Conservation (phyloP, 2,888 invertebrate species). For the Selenia dentaria region DNA sequence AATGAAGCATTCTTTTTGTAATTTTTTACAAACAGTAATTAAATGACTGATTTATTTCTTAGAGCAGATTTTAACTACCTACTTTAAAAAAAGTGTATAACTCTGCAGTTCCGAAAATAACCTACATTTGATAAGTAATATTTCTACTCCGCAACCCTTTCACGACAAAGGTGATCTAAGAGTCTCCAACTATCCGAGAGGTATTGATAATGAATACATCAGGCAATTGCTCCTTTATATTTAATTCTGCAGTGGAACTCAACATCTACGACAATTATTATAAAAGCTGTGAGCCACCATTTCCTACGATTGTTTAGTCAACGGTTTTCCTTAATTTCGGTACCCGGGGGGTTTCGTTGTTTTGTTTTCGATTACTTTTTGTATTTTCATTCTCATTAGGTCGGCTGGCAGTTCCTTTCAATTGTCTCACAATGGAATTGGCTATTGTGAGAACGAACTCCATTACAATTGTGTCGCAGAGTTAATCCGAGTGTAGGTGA, state of each 20-base stretch:
- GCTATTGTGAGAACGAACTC: slow-evolving; percentile 12
- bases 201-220: too few relatives aligned
- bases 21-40: too few relatives aligned
- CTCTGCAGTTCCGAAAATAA: too few relatives aligned
- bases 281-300: slow-evolving; percentile 11
- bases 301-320: slow-evolving; percentile 30
- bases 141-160: too few relatives aligned
- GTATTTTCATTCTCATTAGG: slow-evolving; percentile 20
- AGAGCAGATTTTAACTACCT: too few relatives aligned
- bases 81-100: too few relatives aligned
- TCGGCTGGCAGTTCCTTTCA: slow-evolving; percentile 18
- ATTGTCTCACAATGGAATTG: slow-evolving; percentile 18
- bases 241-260: neutral
- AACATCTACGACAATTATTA: slow-evolving; percentile 23
- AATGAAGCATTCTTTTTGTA: too few relatives aligned
- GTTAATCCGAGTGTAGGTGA: neutral
- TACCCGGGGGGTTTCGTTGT: slow-evolving; percentile 4
- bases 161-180: too few relatives aligned
- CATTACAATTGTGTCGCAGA: slow-evolving; percentile 2
- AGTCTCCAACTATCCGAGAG: too few relatives aligned
- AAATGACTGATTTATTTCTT: too few relatives aligned
- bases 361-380: slow-evolving; percentile 27
- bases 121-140: too few relatives aligned
- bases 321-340: slow-evolving; percentile 34
- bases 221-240: too few relatives aligned